Evolutionary conservation across 2,113 vertebrate species (phyloP).

Genomic region (Engystomops pustulosus): DNA sequence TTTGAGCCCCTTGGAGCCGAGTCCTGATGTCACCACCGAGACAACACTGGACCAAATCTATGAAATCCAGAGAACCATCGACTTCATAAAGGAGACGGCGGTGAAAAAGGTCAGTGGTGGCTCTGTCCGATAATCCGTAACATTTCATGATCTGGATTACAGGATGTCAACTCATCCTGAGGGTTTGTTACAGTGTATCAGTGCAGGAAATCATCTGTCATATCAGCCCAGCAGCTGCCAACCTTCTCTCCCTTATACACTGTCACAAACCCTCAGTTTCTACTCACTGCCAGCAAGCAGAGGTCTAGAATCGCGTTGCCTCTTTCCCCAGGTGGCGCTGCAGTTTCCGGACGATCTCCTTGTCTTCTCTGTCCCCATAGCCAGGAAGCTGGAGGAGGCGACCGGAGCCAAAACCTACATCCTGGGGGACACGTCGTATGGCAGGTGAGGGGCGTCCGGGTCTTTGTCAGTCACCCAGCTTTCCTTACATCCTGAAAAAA

Average conservation of each 20-base stretch:
- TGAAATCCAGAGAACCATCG: conserved; percentile 68
- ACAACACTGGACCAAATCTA: conserved; percentile 68
- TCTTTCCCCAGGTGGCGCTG: conserved; percentile 82
- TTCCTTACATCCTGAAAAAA: too few species aligned
- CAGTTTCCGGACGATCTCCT: conserved; percentile 93
- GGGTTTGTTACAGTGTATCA: background rate
- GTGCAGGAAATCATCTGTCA: background rate
- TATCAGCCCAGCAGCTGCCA: background rate
- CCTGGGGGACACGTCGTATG: conserved; percentile 93
- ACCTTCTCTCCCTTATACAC: background rate
- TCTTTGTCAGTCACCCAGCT: background rate
- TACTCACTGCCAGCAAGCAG: background rate
- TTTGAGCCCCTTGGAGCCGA: conserved; percentile 25
- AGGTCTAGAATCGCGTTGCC: background rate
- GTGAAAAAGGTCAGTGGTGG: conserved; percentile 64
- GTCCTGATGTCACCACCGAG: background rate
- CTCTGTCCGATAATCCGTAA: too few species aligned
- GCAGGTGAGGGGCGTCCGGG: conserved; percentile 78
- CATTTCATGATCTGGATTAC: too few species aligned
- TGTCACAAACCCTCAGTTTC: background rate
- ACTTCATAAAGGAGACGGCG: conserved; percentile 65
- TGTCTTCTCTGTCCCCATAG: conserved; percentile 77
- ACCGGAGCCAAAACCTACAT: conserved; percentile 78
- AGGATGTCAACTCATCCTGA: too few species aligned
- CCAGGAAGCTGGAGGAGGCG: conserved; percentile 75